A percentile compares a stretch with the other conserved stretches of the same genome.
Evolutionary conservation across 2,113 vertebrate species (phyloP).

Genomic region (Bujurquina vittata): DNA sequence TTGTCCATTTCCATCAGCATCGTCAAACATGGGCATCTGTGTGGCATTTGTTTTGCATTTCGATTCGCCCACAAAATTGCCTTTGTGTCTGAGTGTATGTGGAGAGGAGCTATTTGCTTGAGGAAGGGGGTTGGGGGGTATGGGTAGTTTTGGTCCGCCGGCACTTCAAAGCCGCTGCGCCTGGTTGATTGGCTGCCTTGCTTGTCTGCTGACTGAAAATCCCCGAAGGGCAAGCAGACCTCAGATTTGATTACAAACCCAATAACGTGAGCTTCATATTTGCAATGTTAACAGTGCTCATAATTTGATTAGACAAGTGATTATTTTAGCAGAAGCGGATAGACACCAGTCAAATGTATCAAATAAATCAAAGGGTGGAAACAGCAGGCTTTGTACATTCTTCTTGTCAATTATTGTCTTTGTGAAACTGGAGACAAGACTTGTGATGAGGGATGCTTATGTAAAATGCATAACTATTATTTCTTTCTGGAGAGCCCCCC

Average conservation of each 20-base stretch:
- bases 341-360: constrained; percentile 43
- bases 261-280: constrained; percentile 70
- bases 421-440: constrained; percentile 12
- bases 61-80: constrained; percentile 51
- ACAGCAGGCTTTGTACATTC: background rate
- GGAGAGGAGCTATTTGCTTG: constrained; percentile 28
- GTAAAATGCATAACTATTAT: constrained; percentile 36
- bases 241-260: constrained; percentile 76
- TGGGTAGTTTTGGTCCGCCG: constrained; percentile 49
- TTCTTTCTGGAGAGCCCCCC: background rate
- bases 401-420: constrained; percentile 21
- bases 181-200: constrained; percentile 59
- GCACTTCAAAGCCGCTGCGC: constrained; percentile 66
- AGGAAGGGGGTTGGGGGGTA: constrained; percentile 29
- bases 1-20: constrained; percentile 28
- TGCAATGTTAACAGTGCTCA: constrained; percentile 53
- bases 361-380: constrained; percentile 1
- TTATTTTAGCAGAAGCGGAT: constrained; percentile 43
- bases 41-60: constrained; percentile 55
- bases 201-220: constrained; percentile 47
- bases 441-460: constrained; percentile 14
- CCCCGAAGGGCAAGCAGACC: constrained; percentile 57
- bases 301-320: constrained; percentile 65
- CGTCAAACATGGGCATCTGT: constrained; percentile 56
- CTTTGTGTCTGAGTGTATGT: constrained; percentile 57